Percentiles rank a stretch among this genome's conserved stretches.
Conservation (phyloP, 2,797 vertebrate genomes). For the Peromyscus attwateri region DNA sequence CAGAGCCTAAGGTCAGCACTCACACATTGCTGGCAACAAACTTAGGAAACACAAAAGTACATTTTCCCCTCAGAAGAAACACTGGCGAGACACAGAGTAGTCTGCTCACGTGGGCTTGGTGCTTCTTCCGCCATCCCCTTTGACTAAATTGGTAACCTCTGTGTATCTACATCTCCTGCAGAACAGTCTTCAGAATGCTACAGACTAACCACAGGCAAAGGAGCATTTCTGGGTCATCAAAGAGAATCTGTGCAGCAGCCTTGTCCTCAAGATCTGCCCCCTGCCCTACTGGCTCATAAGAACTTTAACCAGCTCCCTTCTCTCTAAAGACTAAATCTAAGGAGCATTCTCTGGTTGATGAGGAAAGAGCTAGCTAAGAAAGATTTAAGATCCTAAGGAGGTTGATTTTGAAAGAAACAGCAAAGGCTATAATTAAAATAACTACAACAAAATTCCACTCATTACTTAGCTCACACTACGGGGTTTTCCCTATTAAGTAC, state of each 20-base stretch:
- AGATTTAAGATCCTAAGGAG: conserved; percentile 2
- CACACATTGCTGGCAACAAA: neutral
- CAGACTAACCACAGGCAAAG: conserved; percentile 31
- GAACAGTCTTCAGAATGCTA: conserved; percentile 40
- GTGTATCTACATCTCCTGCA: neutral
- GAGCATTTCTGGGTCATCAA: conserved; percentile 64
- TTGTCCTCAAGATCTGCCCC: neutral
- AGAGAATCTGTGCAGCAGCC: conserved; percentile 37
- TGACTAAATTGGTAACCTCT: conserved; percentile 52
- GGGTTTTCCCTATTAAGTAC: neutral
- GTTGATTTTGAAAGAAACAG: conserved; percentile 59
- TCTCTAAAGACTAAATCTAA: neutral
- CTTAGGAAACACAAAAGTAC: conserved; percentile 55
- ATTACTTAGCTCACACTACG: neutral
- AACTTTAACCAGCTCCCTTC: conserved; percentile 44
- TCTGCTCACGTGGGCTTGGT: conserved; percentile 56
- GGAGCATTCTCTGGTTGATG: neutral
- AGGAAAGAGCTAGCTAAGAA: conserved; percentile 34
- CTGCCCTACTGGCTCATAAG: neutral
- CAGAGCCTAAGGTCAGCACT: conserved; percentile 16
- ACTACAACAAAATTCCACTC: conserved; percentile 27
- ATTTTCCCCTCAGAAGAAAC: conserved; percentile 55
- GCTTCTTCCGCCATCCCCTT: conserved; percentile 59
- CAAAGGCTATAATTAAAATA: conserved; percentile 62
- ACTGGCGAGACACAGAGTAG: conserved; percentile 41